Conservation (phyloP, 2,888 invertebrate genomes). For the Ferdinandea cuprea region DNA sequence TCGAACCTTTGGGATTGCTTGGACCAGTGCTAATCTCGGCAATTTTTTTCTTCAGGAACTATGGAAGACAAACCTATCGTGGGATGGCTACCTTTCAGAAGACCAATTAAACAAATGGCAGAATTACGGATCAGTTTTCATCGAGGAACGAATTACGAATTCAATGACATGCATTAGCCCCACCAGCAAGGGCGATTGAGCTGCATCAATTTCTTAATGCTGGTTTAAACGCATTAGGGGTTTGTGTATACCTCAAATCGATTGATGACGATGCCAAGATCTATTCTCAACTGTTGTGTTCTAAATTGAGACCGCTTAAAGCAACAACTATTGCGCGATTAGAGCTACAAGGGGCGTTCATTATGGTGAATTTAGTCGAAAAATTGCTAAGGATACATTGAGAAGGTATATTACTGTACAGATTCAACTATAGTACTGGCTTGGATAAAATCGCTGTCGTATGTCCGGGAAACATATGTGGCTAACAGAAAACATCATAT, state of each 20-base stretch:
- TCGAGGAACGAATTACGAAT: neutral
- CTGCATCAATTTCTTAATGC: constrained; percentile 15
- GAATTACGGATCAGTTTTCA: constrained; percentile 8
- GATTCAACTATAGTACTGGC: constrained; percentile 22
- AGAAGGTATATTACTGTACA: constrained; percentile 13
- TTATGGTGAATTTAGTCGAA: constrained; percentile 17
- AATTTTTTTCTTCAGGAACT: constrained; percentile 14
- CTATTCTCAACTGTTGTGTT: constrained; percentile 1
- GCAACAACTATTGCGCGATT: constrained; percentile 15
- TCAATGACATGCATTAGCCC: neutral
- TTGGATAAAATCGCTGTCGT: constrained; percentile 10
- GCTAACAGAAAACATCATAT: neutral
- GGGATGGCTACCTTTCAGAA: neutral
- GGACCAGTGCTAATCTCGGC: too few relatives aligned
- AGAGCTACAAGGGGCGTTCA: constrained; percentile 11
- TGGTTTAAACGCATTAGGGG: constrained; percentile 21
- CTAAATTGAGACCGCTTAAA: constrained; percentile 4
- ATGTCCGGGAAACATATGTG: constrained; percentile 21
- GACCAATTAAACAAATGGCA: constrained; percentile 4
- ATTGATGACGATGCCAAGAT: neutral
- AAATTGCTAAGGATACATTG: neutral
- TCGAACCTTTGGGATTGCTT: too few relatives aligned
- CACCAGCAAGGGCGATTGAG: constrained; percentile 8
- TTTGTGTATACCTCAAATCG: neutral
- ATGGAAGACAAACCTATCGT: constrained; percentile 13